Base-by-base conservation (phyloP, 1,140 invertebrate species). In the Scylla paramamosain region DNA sequence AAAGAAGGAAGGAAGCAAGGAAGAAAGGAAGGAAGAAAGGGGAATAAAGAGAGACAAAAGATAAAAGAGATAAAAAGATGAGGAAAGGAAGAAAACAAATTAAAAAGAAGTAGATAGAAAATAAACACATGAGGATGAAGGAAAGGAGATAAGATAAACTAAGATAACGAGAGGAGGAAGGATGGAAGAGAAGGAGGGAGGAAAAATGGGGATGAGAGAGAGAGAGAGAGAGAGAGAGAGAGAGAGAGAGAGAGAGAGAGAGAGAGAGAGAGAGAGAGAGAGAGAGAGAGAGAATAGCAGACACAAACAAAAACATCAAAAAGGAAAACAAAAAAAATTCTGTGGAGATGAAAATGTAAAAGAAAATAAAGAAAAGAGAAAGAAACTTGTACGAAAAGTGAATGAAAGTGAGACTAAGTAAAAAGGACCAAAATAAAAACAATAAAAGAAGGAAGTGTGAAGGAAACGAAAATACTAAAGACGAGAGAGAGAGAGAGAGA, bases 261-360 rank as follows among this genome's bases (percentile, higher is more conserved):
- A 90, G 45, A 48, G 31, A 90, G 31, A 90, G 88, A 90, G 31
- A 90, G 88, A 48, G 88, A 48, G 88, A 90, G 88, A 90, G 88
- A 28, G 88, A 28, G 88, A 32, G 88, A 45, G 88, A 45, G 88
- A 48, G 45, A 31, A 8, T 7, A 14, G 14, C 6, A 52, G 48
- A 52, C 6, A 52, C 6, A 52, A 52, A 52, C 6, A 52, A 52
- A 52, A 52, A 52, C 6, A 7, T 7, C 14, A 52, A 14, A 52
- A 52, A 52, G 6, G 48, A 52, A 52, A 32, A 84, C 6, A 20
- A 32, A 84, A 28, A 32, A 84, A 28, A 32, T 84, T 7, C n/a
- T n/a, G n/a, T n/a, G 83, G 20, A 32, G 20, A 32, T 7, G 83
- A 32, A 28, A 28, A 84, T 20, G 83, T 4, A 84, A 14, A 52